Conservation (phyloP, 2,113 vertebrate genomes). For the Podarcis muralis region DNA sequence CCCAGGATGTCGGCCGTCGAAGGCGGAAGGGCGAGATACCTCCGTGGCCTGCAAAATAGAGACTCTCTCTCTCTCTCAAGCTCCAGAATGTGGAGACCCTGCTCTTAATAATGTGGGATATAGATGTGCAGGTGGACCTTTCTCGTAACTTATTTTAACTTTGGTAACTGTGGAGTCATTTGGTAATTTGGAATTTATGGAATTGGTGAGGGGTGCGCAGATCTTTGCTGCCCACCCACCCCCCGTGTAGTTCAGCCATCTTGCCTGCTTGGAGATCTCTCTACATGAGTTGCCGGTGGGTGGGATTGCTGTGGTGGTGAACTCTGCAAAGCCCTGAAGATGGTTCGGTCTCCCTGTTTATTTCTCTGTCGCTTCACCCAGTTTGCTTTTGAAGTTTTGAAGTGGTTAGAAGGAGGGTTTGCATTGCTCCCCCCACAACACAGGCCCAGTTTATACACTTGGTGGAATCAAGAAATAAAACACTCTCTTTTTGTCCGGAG, state of each 20-base stretch:
- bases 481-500: too few species aligned
- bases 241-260: neutral
- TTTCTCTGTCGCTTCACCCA: neutral
- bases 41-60: neutral
- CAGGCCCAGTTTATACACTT: neutral
- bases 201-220: neutral
- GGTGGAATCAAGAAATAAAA: neutral
- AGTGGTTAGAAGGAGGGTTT: neutral
- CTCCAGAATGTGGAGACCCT: neutral
- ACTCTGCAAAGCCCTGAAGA: neutral
- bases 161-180: neutral
- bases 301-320: neutral
- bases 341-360: neutral
- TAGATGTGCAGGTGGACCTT: slow-evolving; percentile 3
- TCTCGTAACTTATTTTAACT: slow-evolving; percentile 47
- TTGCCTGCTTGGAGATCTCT: neutral
- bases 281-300: neutral
- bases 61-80: too few species aligned
- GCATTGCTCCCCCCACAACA: too few species aligned
- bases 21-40: neutral
- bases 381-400: neutral
- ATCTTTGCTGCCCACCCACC: too few species aligned
- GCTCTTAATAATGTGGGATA: neutral
- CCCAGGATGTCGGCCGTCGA: accelerated
- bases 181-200: neutral